These are phyloP conservation scores for Oryzias javanicus DNA, from an alignment of 2,113 vertebrate genomes.

Conservation along the genomic window DNA sequence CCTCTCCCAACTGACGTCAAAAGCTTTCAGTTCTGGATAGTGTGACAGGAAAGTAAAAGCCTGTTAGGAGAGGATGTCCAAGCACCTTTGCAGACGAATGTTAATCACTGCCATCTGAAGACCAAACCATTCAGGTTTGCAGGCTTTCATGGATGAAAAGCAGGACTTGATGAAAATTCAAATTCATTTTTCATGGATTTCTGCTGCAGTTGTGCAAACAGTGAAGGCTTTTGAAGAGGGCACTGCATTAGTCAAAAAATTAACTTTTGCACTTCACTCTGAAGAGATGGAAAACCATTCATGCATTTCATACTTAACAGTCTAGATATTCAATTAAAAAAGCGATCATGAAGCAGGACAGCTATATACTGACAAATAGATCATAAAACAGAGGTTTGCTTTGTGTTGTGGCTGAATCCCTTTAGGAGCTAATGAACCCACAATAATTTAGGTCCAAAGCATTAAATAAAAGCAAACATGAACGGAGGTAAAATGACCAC, in stretches of 20 bases:
- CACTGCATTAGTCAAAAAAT: conserved; percentile 33
- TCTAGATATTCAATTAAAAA: too few relatives aligned
- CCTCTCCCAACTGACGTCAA: conserved; percentile 14
- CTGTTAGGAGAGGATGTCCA: conserved; percentile 32
- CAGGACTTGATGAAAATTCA: conserved; percentile 11
- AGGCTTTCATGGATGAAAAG: conserved; percentile 22
- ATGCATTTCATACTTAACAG: conserved; percentile 9
- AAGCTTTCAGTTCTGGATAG: conserved; percentile 8
- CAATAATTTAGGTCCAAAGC: too few relatives aligned
- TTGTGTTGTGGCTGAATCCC: too few relatives aligned
- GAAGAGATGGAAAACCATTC: conserved; percentile 14
- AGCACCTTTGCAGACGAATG: conserved; percentile 9
- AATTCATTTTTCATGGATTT: conserved; percentile 30
- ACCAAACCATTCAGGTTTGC: not conserved
- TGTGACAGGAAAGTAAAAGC: conserved; percentile 16
- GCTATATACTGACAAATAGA: too few relatives aligned
- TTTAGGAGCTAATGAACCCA: too few relatives aligned
- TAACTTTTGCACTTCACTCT: conserved; percentile 45
- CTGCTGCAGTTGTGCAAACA: conserved; percentile 34
- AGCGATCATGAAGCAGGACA: too few relatives aligned
- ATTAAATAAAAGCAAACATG: too few relatives aligned
- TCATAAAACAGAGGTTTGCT: too few relatives aligned
- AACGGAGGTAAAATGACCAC: not conserved
- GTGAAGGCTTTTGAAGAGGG: conserved; percentile 23
- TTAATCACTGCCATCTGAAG: not conserved